Conservation (phyloP, 1,140 invertebrate species). For the Halesus radiatus region DNA sequence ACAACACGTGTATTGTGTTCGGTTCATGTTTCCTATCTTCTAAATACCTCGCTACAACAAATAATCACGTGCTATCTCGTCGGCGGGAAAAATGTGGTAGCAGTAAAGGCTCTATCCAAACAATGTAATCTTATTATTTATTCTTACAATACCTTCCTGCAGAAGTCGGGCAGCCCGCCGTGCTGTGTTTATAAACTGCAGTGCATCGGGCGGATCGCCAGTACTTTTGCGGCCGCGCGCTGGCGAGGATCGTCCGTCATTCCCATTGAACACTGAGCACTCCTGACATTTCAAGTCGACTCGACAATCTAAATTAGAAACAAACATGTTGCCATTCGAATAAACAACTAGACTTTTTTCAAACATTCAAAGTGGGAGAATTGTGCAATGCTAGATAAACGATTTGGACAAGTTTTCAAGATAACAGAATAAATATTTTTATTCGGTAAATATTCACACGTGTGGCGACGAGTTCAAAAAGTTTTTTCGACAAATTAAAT, state of each 20-base stretch:
- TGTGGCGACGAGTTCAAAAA: too few relatives aligned
- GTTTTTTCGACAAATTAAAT: background rate
- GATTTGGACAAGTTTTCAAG: too few relatives aligned
- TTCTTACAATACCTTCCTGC: constrained; percentile 23
- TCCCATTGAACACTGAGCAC: background rate
- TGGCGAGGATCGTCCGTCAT: constrained; percentile 11
- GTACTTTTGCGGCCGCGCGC: constrained; percentile 29
- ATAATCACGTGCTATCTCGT: background rate
- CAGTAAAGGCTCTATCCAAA: constrained; percentile 29
- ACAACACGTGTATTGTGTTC: background rate
- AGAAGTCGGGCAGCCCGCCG: background rate
- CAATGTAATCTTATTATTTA: constrained; percentile 31
- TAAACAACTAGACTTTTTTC: background rate
- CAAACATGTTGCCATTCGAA: constrained; percentile 24
- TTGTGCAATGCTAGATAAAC: too few relatives aligned
- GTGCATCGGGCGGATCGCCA: constrained; percentile 29
- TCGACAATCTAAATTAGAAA: constrained; percentile 25
- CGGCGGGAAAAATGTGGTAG: constrained; percentile 39
- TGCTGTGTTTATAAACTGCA: constrained; percentile 42
- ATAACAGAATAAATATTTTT: too few relatives aligned
- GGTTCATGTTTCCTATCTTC: background rate
- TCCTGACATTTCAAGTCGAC: constrained; percentile 11
- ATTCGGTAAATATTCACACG: too few relatives aligned
- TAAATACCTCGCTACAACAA: background rate
- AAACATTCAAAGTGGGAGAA: too few relatives aligned